Conservation (phyloP, 2,888 invertebrate species). For the Subacronicta megacephala region DNA sequence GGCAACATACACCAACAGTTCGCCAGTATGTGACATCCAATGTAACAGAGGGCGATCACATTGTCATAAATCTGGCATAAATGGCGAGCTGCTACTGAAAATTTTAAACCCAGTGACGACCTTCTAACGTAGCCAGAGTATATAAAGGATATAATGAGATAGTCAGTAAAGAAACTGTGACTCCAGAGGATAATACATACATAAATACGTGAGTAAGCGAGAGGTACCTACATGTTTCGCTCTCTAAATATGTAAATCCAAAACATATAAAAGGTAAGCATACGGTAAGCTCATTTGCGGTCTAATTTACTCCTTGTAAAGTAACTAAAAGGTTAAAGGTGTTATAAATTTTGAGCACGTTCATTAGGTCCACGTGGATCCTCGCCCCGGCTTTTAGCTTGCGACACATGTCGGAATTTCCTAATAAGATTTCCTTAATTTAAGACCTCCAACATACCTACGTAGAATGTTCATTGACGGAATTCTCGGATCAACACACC, state of each 20-base stretch:
- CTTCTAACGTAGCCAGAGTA: too few species aligned
- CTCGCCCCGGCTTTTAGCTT: constrained; percentile 79
- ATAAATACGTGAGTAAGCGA: too few species aligned
- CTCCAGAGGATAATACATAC: too few species aligned
- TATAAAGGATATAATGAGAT: too few species aligned
- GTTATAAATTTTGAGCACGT: constrained; percentile 87
- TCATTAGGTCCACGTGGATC: constrained; percentile 81
- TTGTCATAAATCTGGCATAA: too few species aligned
- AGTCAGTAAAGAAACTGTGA: too few species aligned
- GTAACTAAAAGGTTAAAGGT: constrained; percentile 82
- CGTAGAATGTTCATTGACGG: constrained; percentile 51
- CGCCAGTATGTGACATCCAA: too few species aligned
- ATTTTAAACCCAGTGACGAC: too few species aligned
- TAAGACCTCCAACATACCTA: constrained; percentile 72
- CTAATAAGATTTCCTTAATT: constrained; percentile 88
- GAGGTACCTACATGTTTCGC: too few species aligned
- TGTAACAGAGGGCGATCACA: too few species aligned
- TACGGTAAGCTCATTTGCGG: constrained; percentile 70
- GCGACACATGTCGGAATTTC: constrained; percentile 87
- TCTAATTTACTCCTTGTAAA: constrained; percentile 74
- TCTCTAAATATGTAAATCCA: neutral
- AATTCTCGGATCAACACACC: constrained; percentile 63
- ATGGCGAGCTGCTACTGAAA: too few species aligned
- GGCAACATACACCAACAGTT: too few species aligned
- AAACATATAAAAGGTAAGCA: constrained; percentile 53